Percentiles rank a stretch among this genome's conserved stretches.
phyloP scores from a whole-genome alignment of 1,140 invertebrate genomes.

The Diprion similis region DNA sequence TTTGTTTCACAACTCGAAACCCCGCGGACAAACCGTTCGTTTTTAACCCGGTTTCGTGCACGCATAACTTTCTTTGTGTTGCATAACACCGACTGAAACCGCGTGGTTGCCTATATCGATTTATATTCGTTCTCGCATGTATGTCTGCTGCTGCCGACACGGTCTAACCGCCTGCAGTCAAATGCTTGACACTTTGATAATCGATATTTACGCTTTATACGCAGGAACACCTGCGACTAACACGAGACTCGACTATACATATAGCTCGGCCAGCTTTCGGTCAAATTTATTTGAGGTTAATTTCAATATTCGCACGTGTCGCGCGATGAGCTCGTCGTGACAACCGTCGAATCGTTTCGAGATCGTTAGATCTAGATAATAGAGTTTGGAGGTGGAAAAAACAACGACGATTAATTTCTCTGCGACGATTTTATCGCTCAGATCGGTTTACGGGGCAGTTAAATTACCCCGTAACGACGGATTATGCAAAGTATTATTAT shows the following conservation, averaged over 20 bases:
- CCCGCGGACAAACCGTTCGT: slow-evolving; percentile 13
- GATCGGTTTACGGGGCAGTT: background rate
- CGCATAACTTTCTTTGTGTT: background rate
- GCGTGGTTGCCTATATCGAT: background rate
- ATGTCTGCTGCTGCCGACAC: background rate
- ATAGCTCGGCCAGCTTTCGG: too few relatives aligned
- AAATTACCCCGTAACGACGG: background rate
- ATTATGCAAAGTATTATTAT: background rate
- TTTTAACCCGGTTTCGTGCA: slow-evolving; percentile 7
- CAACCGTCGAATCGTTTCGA: too few relatives aligned
- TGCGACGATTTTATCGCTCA: too few relatives aligned
- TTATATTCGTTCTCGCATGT: background rate
- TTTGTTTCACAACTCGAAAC: background rate
- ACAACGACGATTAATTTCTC: too few relatives aligned
- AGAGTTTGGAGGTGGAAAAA: too few relatives aligned
- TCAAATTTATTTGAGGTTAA: too few relatives aligned
- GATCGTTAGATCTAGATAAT: too few relatives aligned
- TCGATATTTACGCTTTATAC: background rate
- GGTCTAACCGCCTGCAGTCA: background rate
- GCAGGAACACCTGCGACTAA: too few relatives aligned
- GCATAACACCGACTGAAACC: background rate
- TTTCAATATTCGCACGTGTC: too few relatives aligned
- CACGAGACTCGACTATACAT: too few relatives aligned
- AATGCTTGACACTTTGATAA: background rate
- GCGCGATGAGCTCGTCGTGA: too few relatives aligned